A percentile compares a stretch with the other conserved stretches of the same genome.
phyloP scores from a whole-genome alignment of 2,888 invertebrate genomes.

The Drosophila fungiperda region DNA sequence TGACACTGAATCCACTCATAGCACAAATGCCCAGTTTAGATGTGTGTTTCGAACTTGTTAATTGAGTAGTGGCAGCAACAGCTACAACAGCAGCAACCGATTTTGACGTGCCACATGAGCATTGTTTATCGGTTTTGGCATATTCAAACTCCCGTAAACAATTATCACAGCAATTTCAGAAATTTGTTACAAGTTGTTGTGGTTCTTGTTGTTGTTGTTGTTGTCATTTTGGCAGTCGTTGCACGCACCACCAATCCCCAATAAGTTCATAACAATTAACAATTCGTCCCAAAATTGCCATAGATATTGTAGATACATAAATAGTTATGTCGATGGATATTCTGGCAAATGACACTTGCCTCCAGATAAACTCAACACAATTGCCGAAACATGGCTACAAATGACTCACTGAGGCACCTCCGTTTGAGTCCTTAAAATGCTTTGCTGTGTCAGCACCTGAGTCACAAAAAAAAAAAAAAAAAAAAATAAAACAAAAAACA shows the following conservation, averaged over 20 bases:
- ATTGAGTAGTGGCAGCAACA: conserved; percentile 23
- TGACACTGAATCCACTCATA: conserved; percentile 34
- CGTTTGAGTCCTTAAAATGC: conserved; percentile 13
- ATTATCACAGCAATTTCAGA: conserved; percentile 61
- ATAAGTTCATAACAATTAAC: conserved; percentile 77
- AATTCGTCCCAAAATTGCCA: conserved; percentile 45
- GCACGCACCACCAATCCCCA: conserved; percentile 64
- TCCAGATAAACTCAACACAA: conserved; percentile 49
- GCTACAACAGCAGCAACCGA: conserved; percentile 8
- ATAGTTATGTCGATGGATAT: neutral
- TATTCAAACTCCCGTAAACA: conserved; percentile 51
- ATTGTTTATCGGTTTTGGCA: conserved; percentile 36
- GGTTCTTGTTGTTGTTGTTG: conserved; percentile 14
- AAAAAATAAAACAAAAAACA: too few relatives aligned
- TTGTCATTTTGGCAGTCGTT: conserved; percentile 39
- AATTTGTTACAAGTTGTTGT: conserved; percentile 16
- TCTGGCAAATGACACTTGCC: conserved; percentile 22
- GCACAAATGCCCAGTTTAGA: neutral
- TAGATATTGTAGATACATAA: conserved; percentile 15
- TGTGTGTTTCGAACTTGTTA: conserved; percentile 34
- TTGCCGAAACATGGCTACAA: conserved; percentile 52
- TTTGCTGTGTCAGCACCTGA: conserved; percentile 59
- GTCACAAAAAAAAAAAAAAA: conserved; percentile 5
- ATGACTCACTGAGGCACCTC: conserved; percentile 37
- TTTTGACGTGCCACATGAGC: conserved; percentile 28